Base-by-base conservation (phyloP, 37 sponge, comb jelly and placozoan genomes). In the Halisarca cf. caerulea region DNA sequence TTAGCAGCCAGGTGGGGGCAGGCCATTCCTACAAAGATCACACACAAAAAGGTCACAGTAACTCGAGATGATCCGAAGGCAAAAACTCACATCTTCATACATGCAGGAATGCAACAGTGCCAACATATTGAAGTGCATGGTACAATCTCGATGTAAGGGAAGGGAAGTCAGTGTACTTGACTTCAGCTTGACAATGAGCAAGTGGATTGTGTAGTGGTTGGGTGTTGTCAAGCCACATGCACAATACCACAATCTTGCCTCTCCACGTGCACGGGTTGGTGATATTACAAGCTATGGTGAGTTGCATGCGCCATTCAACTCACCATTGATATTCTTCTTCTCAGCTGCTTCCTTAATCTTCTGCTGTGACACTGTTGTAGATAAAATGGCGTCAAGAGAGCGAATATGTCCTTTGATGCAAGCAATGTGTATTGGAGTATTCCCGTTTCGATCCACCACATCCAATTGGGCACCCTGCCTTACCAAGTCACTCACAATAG, bases 341-440 rank as follows among this genome's bases (percentile, higher is more conserved):
- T 66, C 43, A 23, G 90, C 58, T 2, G 60, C 88, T 57, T 87
- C 69, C 28, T 77, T 32, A 25, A 92, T 39, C 6, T 51, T 59
- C 28, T 69, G 42, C 28, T 80, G 35, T 8, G 86, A 39, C 7
- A 80, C 85, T 47, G 58, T 66, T 44, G 45, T 3, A 5, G 64
- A 41, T 2, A 82, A 36, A 0, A 91, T 79, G 6, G 88, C 92
- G 6, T 91, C 89, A 69, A 94, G 71, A 33, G 83, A 83, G 38
- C 81, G 80, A 4, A 79, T 39, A 0, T 83, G 77, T 41, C 81
- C 87, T 62, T 90, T 80, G 35, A 30, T 27, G 27, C 89, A 89
- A 23, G 90, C 90, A 3, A 95, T 79, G 69, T 95, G 95, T 7
- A 91, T 59, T 25, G 95, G 90, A 21, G 93, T 95, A 83, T 95